A percentile compares a stretch with the other conserved stretches of the same genome.
Evolutionary conservation across 2,888 invertebrate genomes (phyloP).

Genomic region (Agonopterix arenella): DNA sequence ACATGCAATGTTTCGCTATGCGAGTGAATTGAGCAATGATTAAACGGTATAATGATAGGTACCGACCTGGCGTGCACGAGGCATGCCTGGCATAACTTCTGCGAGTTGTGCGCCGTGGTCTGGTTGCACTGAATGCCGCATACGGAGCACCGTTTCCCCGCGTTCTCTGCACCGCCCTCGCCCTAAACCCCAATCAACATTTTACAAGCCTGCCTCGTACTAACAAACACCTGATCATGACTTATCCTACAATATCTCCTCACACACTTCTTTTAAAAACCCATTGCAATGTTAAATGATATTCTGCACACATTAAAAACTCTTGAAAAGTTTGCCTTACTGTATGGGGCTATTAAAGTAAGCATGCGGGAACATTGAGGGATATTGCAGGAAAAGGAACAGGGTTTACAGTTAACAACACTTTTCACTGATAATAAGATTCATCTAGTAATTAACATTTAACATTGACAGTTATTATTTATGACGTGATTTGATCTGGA

Average conservation of each 20-base stretch:
- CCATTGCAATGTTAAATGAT: conserved; percentile 61
- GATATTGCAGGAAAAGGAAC: conserved; percentile 24
- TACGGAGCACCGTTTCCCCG: conserved; percentile 67
- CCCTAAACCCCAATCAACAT: conserved; percentile 70
- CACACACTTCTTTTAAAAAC: conserved; percentile 75
- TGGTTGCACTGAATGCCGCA: conserved; percentile 73
- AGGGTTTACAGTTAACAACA: conserved; percentile 15
- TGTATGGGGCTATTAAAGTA: conserved; percentile 70
- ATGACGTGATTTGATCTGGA: neutral
- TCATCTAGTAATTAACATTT: too few relatives aligned
- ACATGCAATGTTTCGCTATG: conserved; percentile 35
- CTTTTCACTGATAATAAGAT: neutral
- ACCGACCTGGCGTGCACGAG: conserved; percentile 78
- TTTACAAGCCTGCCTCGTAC: conserved; percentile 50
- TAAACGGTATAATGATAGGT: conserved; percentile 23
- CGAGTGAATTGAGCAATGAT: conserved; percentile 2
- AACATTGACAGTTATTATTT: neutral
- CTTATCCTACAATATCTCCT: conserved; percentile 31
- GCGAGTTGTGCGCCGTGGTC: conserved; percentile 71
- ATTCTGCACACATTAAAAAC: conserved; percentile 72
- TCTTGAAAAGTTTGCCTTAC: conserved; percentile 34
- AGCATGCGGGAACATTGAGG: conserved; percentile 64
- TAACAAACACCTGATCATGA: conserved; percentile 11
- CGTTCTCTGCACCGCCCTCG: conserved; percentile 61
- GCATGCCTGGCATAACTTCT: conserved; percentile 75